A percentile compares a stretch with the other conserved stretches of the same genome.
phyloP scores from a whole-genome alignment of 2,113 vertebrate species.

The Motacilla alba region DNA sequence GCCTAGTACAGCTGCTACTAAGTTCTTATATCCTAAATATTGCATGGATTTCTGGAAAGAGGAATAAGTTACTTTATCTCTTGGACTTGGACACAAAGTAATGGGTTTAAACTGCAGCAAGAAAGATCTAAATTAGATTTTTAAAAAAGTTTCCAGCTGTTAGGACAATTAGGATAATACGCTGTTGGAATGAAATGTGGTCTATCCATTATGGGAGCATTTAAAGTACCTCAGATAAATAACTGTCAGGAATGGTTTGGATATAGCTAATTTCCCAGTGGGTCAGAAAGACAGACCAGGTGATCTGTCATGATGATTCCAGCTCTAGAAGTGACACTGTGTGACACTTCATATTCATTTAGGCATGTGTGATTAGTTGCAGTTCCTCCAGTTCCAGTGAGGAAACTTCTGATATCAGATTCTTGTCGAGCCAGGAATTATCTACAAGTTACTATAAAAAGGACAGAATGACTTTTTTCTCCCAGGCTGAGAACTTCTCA shows the following conservation, averaged over 20 bases:
- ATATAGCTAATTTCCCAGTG: constrained; percentile 10
- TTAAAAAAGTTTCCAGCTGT: not conserved
- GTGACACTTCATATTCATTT: constrained; percentile 25
- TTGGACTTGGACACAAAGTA: not conserved
- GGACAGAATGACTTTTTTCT: not conserved
- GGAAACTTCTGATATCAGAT: not conserved
- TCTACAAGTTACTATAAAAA: constrained; percentile 3
- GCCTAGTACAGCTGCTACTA: not conserved
- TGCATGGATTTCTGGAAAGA: not conserved
- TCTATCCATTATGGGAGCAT: not conserved
- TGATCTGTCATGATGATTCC: constrained; percentile 18
- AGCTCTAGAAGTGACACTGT: not conserved
- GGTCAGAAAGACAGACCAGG: constrained; percentile 19
- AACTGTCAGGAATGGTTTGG: constrained; percentile 11
- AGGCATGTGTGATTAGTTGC: not conserved
- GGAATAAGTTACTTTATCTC: not conserved
- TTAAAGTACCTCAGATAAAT: constrained; percentile 17
- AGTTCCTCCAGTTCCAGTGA: not conserved
- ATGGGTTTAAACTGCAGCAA: not conserved
- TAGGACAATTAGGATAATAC: not conserved
- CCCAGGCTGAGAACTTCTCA: not conserved
- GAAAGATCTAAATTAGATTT: not conserved
- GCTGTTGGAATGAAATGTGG: not conserved
- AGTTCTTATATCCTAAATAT: not conserved
- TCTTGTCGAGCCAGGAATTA: not conserved